A percentile compares a stretch with the other conserved stretches of the same genome.
phyloP scores from a whole-genome alignment of 2,113 vertebrate genomes.

The Micronycteris hirsuta region DNA sequence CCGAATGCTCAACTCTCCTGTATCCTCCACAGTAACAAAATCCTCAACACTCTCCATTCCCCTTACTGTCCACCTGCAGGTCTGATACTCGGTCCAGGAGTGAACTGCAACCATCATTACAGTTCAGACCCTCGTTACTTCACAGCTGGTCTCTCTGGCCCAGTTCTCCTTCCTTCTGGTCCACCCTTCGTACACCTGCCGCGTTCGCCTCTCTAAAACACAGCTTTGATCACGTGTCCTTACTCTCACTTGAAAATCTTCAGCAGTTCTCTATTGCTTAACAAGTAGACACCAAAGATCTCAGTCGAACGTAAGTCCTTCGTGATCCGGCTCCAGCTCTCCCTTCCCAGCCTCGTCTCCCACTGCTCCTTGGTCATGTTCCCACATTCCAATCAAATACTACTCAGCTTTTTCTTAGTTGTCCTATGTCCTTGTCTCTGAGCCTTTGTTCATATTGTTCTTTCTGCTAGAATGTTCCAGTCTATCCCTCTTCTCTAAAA shows the following conservation, averaged over 20 bases:
- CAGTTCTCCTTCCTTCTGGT: not conserved
- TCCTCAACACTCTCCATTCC: not conserved
- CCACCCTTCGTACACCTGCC: not conserved
- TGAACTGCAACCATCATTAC: not conserved
- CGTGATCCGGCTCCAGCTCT: not conserved
- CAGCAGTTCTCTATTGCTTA: not conserved
- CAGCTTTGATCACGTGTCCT: not conserved
- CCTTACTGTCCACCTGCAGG: not conserved
- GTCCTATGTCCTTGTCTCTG: not conserved
- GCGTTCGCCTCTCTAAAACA: not conserved
- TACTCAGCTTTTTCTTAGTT: not conserved
- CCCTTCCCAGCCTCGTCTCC: not conserved
- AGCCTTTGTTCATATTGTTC: not conserved
- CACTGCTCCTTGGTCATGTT: not conserved
- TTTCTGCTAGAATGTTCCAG: not conserved
- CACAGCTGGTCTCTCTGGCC: not conserved
- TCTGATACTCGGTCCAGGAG: no score
- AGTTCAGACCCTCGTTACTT: not conserved
- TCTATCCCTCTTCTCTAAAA: not conserved
- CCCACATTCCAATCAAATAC: not conserved
- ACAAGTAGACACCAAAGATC: not conserved
- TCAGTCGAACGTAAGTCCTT: not conserved
- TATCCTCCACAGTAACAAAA: not conserved
- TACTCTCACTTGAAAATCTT: not conserved
- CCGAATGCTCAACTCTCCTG: not conserved